Evolutionary conservation across 2,888 invertebrate species (phyloP), one percentile per base, ranked within the genome.

Genomic region (Chironomus tentans): DNA sequence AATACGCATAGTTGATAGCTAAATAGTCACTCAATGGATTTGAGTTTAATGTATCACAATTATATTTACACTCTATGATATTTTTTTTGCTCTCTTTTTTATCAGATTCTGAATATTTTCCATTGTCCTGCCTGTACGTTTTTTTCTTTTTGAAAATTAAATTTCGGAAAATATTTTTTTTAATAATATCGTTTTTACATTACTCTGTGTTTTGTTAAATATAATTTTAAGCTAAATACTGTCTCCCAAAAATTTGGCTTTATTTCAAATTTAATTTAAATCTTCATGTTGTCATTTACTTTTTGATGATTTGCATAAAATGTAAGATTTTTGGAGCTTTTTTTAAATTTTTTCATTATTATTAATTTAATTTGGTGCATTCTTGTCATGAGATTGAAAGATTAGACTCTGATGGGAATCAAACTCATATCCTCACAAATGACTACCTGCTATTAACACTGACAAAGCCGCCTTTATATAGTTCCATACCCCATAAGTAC

Each of bases 151-250:
- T 68, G n/a, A n/a, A 28, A 68, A 68, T 68, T 21, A 28, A 68
- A 48, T 38, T 50, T 56, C 24, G 18, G 15, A 72, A 72, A 72
- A 72, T 72, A 72, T 50, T 7, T 72, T 50, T 12, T 46, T 47
- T 70, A 48, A 68, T n/a, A n/a, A n/a, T n/a, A 48, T 70, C 24
- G 7, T 61, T 28, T 18, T 70, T 69, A 28, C 21, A 24, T 47
- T n/a, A 15, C 22, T 10, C 56, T 47, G 47, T 70, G 21, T 13
- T 24, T 38, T n/a, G n/a, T 68, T 72, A 72, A 72, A 72, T 62
- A 72, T 72, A 72, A 48, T 28, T 71, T 72, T 72, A 72, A 62
- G 72, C 72, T 72, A 72, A 72, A 72, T 72, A 70, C 62, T 72
- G 72, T 72, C 18, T 50, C 56, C 21, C 61, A 72, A 72, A 61